These are phyloP conservation scores for Drosophila formosana DNA, from an alignment of 2,888 invertebrate genomes.

Conservation along the genomic window DNA sequence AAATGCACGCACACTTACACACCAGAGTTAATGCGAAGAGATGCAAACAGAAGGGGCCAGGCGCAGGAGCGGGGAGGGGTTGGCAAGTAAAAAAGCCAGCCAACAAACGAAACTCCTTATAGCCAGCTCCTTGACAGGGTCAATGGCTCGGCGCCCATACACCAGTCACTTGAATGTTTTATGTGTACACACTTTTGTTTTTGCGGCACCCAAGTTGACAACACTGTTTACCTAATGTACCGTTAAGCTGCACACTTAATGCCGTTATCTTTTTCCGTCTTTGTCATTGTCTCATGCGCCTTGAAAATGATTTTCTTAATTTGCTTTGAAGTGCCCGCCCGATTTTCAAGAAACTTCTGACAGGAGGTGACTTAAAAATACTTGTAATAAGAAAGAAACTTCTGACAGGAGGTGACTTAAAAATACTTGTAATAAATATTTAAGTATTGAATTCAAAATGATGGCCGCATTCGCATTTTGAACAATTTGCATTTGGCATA, in stretches of 20 bases:
- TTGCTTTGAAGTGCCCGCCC: slow-evolving; percentile 47
- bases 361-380: slow-evolving; percentile 24
- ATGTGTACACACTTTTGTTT: slow-evolving; percentile 41
- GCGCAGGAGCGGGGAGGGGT: neutral
- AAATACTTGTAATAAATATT: slow-evolving; percentile 34
- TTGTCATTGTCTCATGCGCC: slow-evolving; percentile 39
- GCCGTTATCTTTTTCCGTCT: slow-evolving; percentile 55
- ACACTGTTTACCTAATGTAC: slow-evolving; percentile 78
- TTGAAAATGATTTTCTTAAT: slow-evolving; percentile 67
- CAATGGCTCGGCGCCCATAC: slow-evolving; percentile 56
- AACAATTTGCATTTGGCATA: slow-evolving; percentile 37
- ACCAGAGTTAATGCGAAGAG: neutral
- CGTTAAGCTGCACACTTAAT: slow-evolving; percentile 75
- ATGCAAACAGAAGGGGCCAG: neutral
- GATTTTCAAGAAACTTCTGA: neutral
- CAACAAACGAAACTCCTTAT: slow-evolving; percentile 19
- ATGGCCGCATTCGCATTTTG: slow-evolving; percentile 19
- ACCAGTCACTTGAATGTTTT: slow-evolving; percentile 59
- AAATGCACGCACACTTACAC: slow-evolving; percentile 70
- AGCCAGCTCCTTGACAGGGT: slow-evolving; percentile 56
- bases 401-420: slow-evolving; percentile 15
- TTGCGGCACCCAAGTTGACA: slow-evolving; percentile 58
- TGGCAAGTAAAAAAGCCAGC: neutral
- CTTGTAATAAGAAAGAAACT: too few relatives aligned
- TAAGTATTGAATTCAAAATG: slow-evolving; percentile 42